A percentile compares a stretch with the other conserved stretches of the same genome.
These are phyloP conservation scores for Mormyrus iriodes DNA, from an alignment of 2,113 vertebrate genomes.

Conservation along the genomic window DNA sequence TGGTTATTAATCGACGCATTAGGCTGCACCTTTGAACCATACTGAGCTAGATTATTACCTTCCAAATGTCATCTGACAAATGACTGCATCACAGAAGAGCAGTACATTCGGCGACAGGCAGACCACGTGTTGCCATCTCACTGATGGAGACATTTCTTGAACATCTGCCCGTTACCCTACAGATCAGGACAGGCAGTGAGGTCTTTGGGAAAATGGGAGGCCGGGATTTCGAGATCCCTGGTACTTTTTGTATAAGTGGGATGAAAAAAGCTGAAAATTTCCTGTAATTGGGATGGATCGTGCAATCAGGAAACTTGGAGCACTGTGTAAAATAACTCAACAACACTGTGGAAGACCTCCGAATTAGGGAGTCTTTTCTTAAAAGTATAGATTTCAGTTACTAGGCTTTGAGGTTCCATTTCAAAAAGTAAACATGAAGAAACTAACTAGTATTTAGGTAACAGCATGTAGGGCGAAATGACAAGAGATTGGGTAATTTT, in stretches of 20 bases:
- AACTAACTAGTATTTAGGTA: background rate
- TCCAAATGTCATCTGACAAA: slow-evolving; percentile 8
- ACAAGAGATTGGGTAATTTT: background rate
- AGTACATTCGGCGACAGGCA: background rate
- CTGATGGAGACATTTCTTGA: background rate
- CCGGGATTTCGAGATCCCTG: background rate
- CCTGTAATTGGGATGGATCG: background rate
- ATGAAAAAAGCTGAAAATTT: background rate
- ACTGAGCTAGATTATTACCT: background rate
- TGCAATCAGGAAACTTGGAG: background rate
- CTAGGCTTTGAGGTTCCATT: background rate
- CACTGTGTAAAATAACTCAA: background rate
- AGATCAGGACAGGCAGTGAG: background rate
- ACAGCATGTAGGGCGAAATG: background rate
- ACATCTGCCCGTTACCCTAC: background rate
- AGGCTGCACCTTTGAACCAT: background rate
- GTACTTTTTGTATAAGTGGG: background rate
- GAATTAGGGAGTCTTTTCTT: background rate
- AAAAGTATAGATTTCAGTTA: background rate
- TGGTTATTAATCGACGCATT: background rate
- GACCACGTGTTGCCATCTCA: background rate
- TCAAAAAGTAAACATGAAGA: background rate
- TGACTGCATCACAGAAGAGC: background rate
- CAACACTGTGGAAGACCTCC: background rate
- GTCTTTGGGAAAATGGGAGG: background rate